These are phyloP conservation scores for Luscinia luscinia DNA, from an alignment of 2,797 vertebrate genomes.

Conservation along the genomic window DNA sequence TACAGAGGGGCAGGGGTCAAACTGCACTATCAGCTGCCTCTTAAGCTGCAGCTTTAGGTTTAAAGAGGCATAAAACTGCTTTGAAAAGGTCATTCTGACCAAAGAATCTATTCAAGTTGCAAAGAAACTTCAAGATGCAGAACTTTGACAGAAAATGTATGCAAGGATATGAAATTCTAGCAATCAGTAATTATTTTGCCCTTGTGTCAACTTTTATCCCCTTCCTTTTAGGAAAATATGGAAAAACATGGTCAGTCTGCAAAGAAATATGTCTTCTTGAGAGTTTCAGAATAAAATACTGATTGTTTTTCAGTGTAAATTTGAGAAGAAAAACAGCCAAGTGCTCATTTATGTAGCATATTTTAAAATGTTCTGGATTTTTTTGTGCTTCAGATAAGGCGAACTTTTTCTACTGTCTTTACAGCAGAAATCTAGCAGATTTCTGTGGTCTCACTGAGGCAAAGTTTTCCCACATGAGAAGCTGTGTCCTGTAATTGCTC, in stretches of 20 bases:
- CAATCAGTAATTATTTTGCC: neutral
- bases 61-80: neutral
- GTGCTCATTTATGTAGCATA: neutral
- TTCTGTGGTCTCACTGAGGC: neutral
- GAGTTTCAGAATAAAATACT: neutral
- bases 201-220: neutral
- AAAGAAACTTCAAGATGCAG: neutral
- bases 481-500: neutral
- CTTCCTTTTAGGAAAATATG: neutral
- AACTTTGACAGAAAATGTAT: neutral
- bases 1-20: neutral
- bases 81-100: neutral
- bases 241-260: neutral
- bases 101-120: neutral
- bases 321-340: neutral
- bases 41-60: neutral
- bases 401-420: neutral
- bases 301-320: neutral
- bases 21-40: neutral
- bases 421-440: neutral
- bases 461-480: neutral
- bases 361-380: neutral
- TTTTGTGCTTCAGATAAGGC: neutral
- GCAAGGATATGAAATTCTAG: neutral
- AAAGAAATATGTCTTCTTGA: neutral